Evolutionary conservation across 1,140 invertebrate genomes (phyloP).

Genomic region (Amyelois transitella): DNA sequence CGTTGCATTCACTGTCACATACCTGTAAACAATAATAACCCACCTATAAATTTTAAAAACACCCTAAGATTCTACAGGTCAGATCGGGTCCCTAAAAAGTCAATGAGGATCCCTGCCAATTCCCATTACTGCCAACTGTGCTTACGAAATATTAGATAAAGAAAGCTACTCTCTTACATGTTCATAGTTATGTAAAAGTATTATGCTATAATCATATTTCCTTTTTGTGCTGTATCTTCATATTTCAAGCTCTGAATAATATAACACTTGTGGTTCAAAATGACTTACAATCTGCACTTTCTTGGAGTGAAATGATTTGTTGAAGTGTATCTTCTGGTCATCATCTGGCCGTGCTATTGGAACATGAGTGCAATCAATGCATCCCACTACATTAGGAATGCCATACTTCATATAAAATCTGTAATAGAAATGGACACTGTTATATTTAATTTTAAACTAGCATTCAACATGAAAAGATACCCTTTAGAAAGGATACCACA

Average conservation of each 20-base stretch:
- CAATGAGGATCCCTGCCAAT: too few relatives aligned
- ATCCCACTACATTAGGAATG: slow-evolving; percentile 58
- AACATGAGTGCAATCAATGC: slow-evolving; percentile 57
- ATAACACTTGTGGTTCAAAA: neutral
- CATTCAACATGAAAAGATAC: too few relatives aligned
- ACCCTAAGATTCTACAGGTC: too few relatives aligned
- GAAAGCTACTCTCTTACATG: too few relatives aligned
- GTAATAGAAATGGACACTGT: too few relatives aligned
- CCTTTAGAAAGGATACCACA: too few relatives aligned
- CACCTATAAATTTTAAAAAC: neutral
- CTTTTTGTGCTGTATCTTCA: neutral
- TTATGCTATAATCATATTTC: too few relatives aligned
- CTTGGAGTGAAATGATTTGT: slow-evolving; percentile 65
- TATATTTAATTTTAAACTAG: too few relatives aligned
- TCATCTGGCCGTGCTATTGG: slow-evolving; percentile 56
- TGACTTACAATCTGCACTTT: slow-evolving; percentile 60
- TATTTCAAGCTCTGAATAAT: neutral
- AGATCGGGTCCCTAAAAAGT: too few relatives aligned
- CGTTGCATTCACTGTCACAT: slow-evolving; percentile 53
- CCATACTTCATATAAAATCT: slow-evolving; percentile 64
- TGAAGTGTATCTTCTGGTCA: slow-evolving; percentile 57
- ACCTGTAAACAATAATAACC: slow-evolving; percentile 29
- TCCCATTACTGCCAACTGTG: too few relatives aligned
- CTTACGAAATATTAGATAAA: too few relatives aligned
- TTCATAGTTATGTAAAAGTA: too few relatives aligned